Base-by-base conservation (phyloP, 2,888 invertebrate species). In the Dryobota labecula region DNA sequence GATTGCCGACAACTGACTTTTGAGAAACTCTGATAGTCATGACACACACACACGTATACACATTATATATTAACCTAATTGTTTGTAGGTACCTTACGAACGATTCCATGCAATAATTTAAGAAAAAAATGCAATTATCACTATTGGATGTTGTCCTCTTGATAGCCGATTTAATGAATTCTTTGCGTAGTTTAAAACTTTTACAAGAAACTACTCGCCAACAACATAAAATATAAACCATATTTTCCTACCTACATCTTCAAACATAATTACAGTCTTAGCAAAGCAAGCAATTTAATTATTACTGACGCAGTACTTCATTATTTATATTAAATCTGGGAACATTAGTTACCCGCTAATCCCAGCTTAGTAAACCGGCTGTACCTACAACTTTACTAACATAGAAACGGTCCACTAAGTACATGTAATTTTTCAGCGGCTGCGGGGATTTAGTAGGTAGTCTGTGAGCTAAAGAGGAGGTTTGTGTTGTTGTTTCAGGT, bases 341-440 rank as follows among this genome's bases (percentile, higher is more conserved):
- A 76, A 80, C 78, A 84, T 84, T 84, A 84, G 64, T 84, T 75
- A 75, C 54, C 49, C 61, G 45, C 64, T 74, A 76, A 84, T 82
- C 83, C 72, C 15, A 38, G 75, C 73, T 80, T 67, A 76, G 63
- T 54, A 61, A 58, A 38, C 51, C 58, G 57, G 65, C 64, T 72
- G 72, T 30, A 63, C 41, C 27, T 70, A 56, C 62, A 70, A 73
- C 66, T 70, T 61, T 61, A 71, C 75, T 71, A 65, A 82, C 82
- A 76, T 74, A 79, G 54, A 67, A 78, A 71, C 43, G 62, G 56
- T 74, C 41, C 30, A 63, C 68, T 76, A 70, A 76, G 66, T 68
- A 67, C 76, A 45, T 43, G 43, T 70, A 51, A 80, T 80, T 80
- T 80, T 77, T 80, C 70, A 80, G 57, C 45, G 47, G 41, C 66